Conservation (phyloP, 2,888 invertebrate species). For the Chaitophorus viminalis region DNA sequence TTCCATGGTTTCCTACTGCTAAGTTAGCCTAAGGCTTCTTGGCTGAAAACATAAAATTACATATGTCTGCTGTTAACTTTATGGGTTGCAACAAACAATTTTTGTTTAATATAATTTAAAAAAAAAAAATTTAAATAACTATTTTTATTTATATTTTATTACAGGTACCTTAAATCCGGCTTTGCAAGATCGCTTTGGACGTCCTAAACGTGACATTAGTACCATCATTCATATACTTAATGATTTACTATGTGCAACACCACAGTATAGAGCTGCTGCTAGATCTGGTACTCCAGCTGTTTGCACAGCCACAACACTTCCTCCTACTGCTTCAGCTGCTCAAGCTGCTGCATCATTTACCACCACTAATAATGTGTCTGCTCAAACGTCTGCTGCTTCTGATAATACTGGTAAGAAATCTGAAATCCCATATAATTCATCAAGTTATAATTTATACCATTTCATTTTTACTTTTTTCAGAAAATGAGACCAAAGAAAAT, state of each 20-base stretch:
- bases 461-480: conserved; percentile 64
- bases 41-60: conserved; percentile 60
- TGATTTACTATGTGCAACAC: conserved; percentile 90
- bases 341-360: conserved; percentile 50
- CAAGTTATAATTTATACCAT: background rate
- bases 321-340: conserved; percentile 52
- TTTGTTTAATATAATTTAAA: background rate
- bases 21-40: conserved; percentile 59
- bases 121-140: background rate
- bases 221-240: conserved; percentile 96
- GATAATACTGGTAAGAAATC: conserved; percentile 41
- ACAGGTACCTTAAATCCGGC: conserved; percentile 90
- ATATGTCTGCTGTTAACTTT: conserved; percentile 29
- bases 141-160: conserved; percentile 22
- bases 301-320: conserved; percentile 51
- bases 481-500: conserved; percentile 75
- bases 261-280: conserved; percentile 65
- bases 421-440: conserved; percentile 66
- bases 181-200: conserved; percentile 88
- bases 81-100: conserved; percentile 10
- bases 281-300: conserved; percentile 59
- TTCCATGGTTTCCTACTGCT: conserved; percentile 57
- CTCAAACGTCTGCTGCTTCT: conserved; percentile 42
- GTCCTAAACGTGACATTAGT: conserved; percentile 92
- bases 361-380: conserved; percentile 24